Conservation (phyloP, 2,113 vertebrate species). For the Colius striatus region DNA sequence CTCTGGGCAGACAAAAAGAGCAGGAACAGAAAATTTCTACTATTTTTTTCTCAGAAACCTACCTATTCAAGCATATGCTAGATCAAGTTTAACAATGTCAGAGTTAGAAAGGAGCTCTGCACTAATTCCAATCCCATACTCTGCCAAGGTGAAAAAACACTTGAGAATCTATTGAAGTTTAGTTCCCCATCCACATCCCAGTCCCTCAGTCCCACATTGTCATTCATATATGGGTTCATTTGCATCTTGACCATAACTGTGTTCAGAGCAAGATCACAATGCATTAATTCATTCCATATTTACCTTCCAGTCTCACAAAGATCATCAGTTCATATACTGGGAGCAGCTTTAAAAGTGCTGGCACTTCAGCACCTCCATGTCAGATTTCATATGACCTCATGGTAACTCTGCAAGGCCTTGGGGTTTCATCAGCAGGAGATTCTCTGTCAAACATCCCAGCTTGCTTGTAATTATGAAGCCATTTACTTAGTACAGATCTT, state of each 20-base stretch:
- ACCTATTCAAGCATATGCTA: background rate
- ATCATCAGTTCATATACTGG: background rate
- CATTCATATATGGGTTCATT: background rate
- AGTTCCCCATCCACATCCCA: background rate
- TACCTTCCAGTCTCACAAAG: background rate
- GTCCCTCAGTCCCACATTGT: background rate
- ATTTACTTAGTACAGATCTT: slow-evolving; percentile 8
- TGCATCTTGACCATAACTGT: background rate
- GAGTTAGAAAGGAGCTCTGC: background rate
- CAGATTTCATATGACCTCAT: background rate
- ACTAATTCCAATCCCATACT: background rate
- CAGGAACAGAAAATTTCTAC: background rate
- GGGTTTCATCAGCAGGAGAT: background rate
- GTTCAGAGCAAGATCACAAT: background rate
- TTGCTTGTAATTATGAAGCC: slow-evolving; percentile 23
- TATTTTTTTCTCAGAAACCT: background rate
- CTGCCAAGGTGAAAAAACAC: background rate
- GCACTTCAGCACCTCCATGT: background rate
- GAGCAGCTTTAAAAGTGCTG: background rate
- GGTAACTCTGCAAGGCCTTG: background rate
- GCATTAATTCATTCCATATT: background rate
- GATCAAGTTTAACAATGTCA: background rate
- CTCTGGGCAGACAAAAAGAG: background rate
- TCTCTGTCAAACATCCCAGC: background rate
- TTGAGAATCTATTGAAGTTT: background rate